phyloP scores from a whole-genome alignment of 2,113 vertebrate genomes.

The Saccopteryx leptura region DNA sequence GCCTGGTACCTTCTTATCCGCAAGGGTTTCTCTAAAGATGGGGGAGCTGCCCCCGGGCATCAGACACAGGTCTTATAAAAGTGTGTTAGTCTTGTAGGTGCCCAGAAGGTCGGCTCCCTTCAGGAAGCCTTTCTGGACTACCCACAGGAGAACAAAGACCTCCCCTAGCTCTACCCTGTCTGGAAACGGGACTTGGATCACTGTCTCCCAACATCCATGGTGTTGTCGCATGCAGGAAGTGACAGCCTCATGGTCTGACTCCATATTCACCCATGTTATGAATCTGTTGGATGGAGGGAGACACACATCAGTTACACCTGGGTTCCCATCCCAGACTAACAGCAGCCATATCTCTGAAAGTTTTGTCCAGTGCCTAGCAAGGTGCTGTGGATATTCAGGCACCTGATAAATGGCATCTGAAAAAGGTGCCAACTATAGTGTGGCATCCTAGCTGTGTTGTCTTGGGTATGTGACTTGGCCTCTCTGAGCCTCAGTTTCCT shows the following conservation, averaged over 20 bases:
- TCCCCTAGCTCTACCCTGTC: neutral
- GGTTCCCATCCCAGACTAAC: neutral
- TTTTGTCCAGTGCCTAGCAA: neutral
- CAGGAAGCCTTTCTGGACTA: conserved; percentile 4
- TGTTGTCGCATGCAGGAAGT: neutral
- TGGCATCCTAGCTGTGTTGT: neutral
- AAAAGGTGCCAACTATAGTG: neutral
- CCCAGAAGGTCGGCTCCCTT: neutral
- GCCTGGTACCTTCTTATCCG: neutral
- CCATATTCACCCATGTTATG: neutral
- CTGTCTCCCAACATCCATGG: neutral
- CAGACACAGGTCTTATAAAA: neutral
- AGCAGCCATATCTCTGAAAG: neutral
- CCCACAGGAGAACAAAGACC: neutral
- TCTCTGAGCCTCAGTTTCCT: conserved; percentile 9
- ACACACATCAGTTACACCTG: no score
- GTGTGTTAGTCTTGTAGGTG: neutral
- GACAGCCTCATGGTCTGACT: neutral
- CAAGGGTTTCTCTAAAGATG: neutral
- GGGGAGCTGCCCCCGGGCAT: neutral
- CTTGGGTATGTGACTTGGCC: neutral
- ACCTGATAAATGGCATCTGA: neutral
- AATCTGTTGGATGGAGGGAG: neutral
- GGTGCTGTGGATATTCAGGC: neutral
- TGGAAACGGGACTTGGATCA: neutral